Evolutionary conservation across 2,888 invertebrate genomes (phyloP).

Genomic region (Eupithecia inturbata): DNA sequence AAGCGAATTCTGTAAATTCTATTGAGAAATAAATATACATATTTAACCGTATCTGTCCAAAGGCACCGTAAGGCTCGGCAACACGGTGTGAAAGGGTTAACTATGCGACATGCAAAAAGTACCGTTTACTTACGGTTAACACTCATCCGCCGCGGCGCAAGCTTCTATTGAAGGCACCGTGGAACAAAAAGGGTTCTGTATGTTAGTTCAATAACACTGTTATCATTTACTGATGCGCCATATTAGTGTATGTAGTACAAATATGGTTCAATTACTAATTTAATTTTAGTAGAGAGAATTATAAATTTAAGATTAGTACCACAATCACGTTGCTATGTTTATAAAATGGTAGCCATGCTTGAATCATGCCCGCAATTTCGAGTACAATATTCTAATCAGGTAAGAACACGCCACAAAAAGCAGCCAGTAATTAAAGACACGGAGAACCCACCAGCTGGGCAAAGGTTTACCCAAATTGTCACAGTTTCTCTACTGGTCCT

Average conservation of each 20-base stretch:
- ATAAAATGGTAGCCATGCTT: conserved; percentile 2
- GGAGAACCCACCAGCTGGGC: too few relatives aligned
- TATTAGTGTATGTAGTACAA: conserved; percentile 12
- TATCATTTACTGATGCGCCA: conserved; percentile 69
- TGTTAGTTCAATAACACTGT: conserved; percentile 58
- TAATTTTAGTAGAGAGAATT: neutral
- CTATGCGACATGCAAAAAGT: conserved; percentile 60
- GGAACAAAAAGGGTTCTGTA: conserved; percentile 62
- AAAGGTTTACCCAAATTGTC: neutral
- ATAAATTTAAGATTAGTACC: neutral
- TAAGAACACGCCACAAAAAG: neutral
- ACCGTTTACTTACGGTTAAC: conserved; percentile 74
- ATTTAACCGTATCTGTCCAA: neutral
- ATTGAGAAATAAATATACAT: too few relatives aligned
- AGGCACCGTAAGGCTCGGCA: neutral
- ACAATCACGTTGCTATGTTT: neutral
- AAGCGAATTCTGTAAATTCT: too few relatives aligned
- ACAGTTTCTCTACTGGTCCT: too few relatives aligned
- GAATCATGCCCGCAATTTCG: neutral
- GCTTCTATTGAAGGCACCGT: conserved; percentile 66
- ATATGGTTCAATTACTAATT: neutral
- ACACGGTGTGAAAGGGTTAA: conserved; percentile 23
- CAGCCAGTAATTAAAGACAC: too few relatives aligned
- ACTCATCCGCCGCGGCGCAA: conserved; percentile 67
- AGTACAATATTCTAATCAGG: neutral